Evolutionary conservation across 2,888 invertebrate species (phyloP), one percentile per base, ranked within the genome.

Genomic region (Rutpela maculata): DNA sequence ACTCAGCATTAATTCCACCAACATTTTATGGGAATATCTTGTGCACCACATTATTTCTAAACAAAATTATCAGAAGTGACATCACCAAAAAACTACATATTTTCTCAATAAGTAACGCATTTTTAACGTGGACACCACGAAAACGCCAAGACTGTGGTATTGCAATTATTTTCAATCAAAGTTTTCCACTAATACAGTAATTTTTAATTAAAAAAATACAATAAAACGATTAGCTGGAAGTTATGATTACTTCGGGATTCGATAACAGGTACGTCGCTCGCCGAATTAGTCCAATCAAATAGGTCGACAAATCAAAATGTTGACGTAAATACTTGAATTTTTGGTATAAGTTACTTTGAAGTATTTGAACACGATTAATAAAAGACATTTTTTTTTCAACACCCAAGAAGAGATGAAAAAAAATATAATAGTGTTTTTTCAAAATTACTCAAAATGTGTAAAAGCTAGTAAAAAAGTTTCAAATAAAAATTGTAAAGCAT

Each of bases 1-100:
- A 10, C 26, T 60, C 70, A 70, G 12, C 15, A 70, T 9, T 43
- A 70, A 70, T 43, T 70, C 70, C 38, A 43, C 60, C 6, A 70
- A 70, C 60, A 70, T 70, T 70, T 50, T 70, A 43, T 70, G 31
- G 35, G 1, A 38, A 22, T 60, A 70, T 26, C 43, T 70, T 50
- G n/a, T n/a, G 43, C 35, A 60, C 70, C 70, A 70, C 70, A 70
- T 70, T 43, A 70, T 70, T 56, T 69, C n/a, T 35, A 57, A 11
- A 26, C 31, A n/a, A 31, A 17, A 35, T 56, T 69, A 69, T 70
- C 70, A 60, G 18, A 35, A 7, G 7, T 7, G 11, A 7, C 19
- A 59, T 60, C 70, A 60, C 35, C 19, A 38, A 3, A 31, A 22
- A 22, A 26, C 38, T 50, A 50, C 50, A 70, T 60, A 43, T 60